These are phyloP conservation scores for Orbicella faveolata DNA, from an alignment of 64 coral and sea anemone genomes.

Conservation along the genomic window DNA sequence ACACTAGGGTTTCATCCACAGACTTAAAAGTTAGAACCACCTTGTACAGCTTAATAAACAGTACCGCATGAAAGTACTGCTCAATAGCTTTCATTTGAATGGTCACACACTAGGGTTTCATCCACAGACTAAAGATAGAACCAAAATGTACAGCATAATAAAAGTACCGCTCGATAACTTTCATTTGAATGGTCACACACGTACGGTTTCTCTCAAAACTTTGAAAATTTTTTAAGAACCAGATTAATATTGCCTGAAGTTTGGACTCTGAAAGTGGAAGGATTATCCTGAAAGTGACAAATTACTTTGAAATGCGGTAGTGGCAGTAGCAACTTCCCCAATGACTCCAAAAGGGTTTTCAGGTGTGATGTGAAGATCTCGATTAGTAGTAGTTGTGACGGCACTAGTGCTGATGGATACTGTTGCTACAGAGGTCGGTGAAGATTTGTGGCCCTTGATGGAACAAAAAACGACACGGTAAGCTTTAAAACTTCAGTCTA, in stretches of 20 bases:
- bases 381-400: slow-evolving; percentile 51
- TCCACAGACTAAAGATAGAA: background rate
- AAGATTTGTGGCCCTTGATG: slow-evolving; percentile 8
- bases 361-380: slow-evolving; percentile 28
- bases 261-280: no score
- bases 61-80: no score
- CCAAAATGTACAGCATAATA: background rate
- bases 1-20: no score
- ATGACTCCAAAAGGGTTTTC: slow-evolving; percentile 77
- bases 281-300: background rate
- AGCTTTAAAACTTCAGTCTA: background rate
- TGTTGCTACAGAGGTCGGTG: slow-evolving; percentile 56
- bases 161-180: background rate
- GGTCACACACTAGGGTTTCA: background rate
- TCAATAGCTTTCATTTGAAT: no score
- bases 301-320: slow-evolving; percentile 64
- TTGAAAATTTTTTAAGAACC: no score
- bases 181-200: no score
- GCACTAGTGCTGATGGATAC: slow-evolving; percentile 80
- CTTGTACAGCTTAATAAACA: no score
- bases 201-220: no score
- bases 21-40: no score
- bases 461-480: background rate
- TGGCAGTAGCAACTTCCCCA: slow-evolving; percentile 63
- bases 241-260: no score